Percentiles rank a stretch among this genome's conserved stretches.
Evolutionary conservation across 2,113 vertebrate species (phyloP).

Genomic region (Salvator merianae): DNA sequence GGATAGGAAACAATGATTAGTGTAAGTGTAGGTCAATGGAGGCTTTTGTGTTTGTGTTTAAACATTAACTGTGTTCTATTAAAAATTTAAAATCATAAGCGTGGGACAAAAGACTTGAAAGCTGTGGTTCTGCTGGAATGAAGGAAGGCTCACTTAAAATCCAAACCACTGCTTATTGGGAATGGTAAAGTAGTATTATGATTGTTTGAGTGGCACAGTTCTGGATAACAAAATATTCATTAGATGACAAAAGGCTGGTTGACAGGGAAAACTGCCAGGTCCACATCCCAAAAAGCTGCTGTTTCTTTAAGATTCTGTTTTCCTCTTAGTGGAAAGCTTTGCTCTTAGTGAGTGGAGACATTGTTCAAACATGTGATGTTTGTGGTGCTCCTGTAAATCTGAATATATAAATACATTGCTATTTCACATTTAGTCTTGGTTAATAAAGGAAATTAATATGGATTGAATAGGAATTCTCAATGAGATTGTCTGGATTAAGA

Average conservation of each 20-base stretch:
- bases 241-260: background rate
- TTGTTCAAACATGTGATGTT: background rate
- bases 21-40: constrained; percentile 62
- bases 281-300: background rate
- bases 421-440: background rate
- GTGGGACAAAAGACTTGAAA: constrained; percentile 42
- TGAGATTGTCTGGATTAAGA: background rate
- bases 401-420: background rate
- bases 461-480: background rate
- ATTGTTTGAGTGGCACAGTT: constrained; percentile 20
- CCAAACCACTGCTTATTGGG: constrained; percentile 29
- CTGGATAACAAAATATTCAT: background rate
- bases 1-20: constrained; percentile 66
- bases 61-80: constrained; percentile 75
- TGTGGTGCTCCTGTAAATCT: background rate
- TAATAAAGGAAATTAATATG: background rate
- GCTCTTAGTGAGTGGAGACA: background rate
- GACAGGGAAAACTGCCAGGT: background rate
- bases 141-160: constrained; percentile 41
- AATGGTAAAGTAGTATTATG: constrained; percentile 7
- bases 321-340: too few relatives aligned
- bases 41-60: constrained; percentile 70
- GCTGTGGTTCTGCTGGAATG: constrained; percentile 41
- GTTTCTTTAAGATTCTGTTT: background rate
- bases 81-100: constrained; percentile 57